Evolutionary conservation across 2,888 invertebrate species (phyloP).

Genomic region (Cantharis rustica): DNA sequence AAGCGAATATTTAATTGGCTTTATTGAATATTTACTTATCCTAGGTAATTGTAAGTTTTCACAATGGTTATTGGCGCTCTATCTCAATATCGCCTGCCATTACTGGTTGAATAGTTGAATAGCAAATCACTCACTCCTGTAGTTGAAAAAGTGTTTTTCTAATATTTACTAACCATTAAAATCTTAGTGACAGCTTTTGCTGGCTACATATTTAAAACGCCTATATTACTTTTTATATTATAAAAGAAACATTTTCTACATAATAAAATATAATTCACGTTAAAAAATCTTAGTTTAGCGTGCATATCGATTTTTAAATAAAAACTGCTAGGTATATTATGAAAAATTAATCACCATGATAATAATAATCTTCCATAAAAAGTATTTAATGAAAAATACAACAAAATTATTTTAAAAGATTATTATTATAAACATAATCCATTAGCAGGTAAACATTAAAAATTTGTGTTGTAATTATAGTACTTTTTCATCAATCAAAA

Average conservation of each 20-base stretch:
- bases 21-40: neutral
- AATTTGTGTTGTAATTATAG: neutral
- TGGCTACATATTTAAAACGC: neutral
- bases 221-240: neutral
- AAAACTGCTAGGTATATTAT: neutral
- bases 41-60: too few relatives aligned
- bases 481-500: neutral
- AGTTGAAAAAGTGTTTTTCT: neutral
- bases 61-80: too few relatives aligned
- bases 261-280: neutral
- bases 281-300: neutral
- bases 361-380: neutral
- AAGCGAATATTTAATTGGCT: neutral
- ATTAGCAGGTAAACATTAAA: neutral
- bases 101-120: neutral
- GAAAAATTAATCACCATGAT: neutral
- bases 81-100: neutral
- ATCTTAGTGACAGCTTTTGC: neutral
- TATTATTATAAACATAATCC: neutral
- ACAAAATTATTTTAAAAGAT: neutral
- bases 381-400: neutral
- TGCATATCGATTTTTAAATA: neutral
- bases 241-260: neutral
- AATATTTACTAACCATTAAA: neutral
- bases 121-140: neutral